These are phyloP conservation scores for Apis cerana DNA, from an alignment of 1,140 invertebrate species.

Conservation along the genomic window DNA sequence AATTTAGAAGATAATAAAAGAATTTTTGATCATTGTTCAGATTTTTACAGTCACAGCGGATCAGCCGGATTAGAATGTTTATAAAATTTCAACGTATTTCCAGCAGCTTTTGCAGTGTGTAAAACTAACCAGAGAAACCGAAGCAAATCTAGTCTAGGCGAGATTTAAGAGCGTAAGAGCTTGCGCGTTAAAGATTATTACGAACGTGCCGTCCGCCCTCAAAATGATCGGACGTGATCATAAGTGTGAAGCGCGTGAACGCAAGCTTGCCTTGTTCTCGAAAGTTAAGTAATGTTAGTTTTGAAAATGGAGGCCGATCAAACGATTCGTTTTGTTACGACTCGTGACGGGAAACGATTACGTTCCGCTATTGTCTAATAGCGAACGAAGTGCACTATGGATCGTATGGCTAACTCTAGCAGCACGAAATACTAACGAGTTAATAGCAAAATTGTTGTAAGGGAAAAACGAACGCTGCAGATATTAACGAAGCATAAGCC, in stretches of 20 bases:
- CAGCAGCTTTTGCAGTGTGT: slow-evolving; percentile 71
- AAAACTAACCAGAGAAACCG: slow-evolving; percentile 57
- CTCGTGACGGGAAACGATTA: slow-evolving; percentile 38
- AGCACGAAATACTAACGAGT: slow-evolving; percentile 67
- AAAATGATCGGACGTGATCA: not conserved
- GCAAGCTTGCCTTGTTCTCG: slow-evolving; percentile 34
- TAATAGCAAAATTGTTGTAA: slow-evolving; percentile 69
- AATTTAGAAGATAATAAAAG: not conserved
- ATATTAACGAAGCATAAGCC: slow-evolving; percentile 57
- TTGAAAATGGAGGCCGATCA: slow-evolving; percentile 28
- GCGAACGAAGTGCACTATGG: slow-evolving; percentile 62
- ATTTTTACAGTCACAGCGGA: slow-evolving; percentile 46
- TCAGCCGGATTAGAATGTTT: slow-evolving; percentile 65
- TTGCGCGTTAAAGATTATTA: slow-evolving; percentile 55
- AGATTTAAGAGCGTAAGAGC: slow-evolving; percentile 58
- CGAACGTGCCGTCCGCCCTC: slow-evolving; percentile 57
- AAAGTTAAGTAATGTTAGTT: slow-evolving; percentile 30
- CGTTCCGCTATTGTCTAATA: slow-evolving; percentile 61
- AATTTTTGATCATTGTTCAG: not conserved
- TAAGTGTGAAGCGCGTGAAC: not conserved
- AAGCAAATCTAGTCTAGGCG: slow-evolving; percentile 60
- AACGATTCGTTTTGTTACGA: slow-evolving; percentile 45
- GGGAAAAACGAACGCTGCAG: slow-evolving; percentile 49
- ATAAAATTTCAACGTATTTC: slow-evolving; percentile 71
- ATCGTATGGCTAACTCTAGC: slow-evolving; percentile 65